Percentiles rank a stretch among this genome's conserved stretches.
These are phyloP conservation scores for Hippocampus kuda DNA, from an alignment of 2,797 vertebrate genomes.

Conservation along the genomic window DNA sequence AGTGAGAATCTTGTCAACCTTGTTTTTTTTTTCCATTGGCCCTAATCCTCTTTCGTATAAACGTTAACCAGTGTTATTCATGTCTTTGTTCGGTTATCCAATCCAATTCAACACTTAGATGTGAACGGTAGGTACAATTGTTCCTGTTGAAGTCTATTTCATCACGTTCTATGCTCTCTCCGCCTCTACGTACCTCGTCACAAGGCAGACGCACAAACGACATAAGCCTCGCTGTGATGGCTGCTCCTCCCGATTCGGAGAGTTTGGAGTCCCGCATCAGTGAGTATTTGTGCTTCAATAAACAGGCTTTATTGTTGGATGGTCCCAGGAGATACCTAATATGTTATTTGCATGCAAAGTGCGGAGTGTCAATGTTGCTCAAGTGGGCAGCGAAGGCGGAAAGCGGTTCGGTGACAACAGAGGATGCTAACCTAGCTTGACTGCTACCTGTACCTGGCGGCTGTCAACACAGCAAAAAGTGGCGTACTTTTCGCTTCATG, in stretches of 20 bases:
- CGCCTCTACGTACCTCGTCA: conserved; percentile 37
- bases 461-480: conserved; percentile 48
- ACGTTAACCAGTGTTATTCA: too few species aligned
- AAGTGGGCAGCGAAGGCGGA: not conserved
- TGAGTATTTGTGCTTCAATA: conserved; percentile 68
- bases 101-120: too few species aligned
- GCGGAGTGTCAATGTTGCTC: not conserved
- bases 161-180: not conserved
- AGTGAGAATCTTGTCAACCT: too few species aligned
- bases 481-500: conserved; percentile 20
- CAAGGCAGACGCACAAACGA: conserved; percentile 30
- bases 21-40: too few species aligned
- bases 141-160: too few species aligned
- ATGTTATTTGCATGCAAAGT: not conserved
- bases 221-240: conserved; percentile 70
- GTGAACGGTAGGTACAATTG: too few species aligned
- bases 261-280: conserved; percentile 90
- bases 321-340: not conserved
- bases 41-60: too few species aligned
- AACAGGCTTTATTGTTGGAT: fast-evolving
- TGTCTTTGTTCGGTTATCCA: too few species aligned
- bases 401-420: conserved; percentile 19
- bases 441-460: conserved; percentile 39
- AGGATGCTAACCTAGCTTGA: conserved; percentile 45
- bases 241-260: conserved; percentile 79